Evolutionary conservation across 2,888 invertebrate species (phyloP), one percentile per base, ranked within the genome.

Genomic region (Trilocha varians): DNA sequence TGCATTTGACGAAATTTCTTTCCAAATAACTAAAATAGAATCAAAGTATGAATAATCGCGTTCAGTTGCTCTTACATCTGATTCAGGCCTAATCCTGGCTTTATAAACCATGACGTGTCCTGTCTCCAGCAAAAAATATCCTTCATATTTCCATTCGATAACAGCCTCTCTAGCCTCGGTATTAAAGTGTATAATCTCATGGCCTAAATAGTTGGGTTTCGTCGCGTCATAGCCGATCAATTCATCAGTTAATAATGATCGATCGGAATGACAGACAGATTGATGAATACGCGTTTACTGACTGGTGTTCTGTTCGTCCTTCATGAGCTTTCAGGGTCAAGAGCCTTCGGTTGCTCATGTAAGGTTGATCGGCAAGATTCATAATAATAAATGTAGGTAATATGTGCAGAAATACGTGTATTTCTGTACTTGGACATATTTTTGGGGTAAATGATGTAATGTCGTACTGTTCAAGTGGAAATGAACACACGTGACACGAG

Each of bases 161-260:
- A 18, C 37, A 16, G 34, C 14, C 14, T 14, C 15, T 8, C 5
- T 34, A 41, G 17, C 33, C n/a, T 18, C 8, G n/a, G n/a, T 15
- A 38, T 44, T 47, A 45, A 40, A 45, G 47, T 39, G 34, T 47
- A 43, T 42, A n/a, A n/a, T n/a, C n/a, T 25, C 25, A 25, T 42
- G 47, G 48, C 45, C 47, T 35, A 15, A 40, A 32, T 48, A 49
- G 55, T 45, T 49, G n/a, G n/a, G n/a, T n/a, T n/a, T 55, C 51
- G 53, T 45, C 51, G 42, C 41, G 57, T 59, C 63, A 67, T 59
- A 58, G 57, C 46, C 48, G 49, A 52, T 60, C 65, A 60, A 69
- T 70, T 62, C 56, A 63, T 66, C 66, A 62, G 55, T 45, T 48
- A 46, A 47, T 53, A 49, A 51, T 58, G 63, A 65, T 65, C 56